These are phyloP conservation scores for Silurus lanzhouensis DNA, from an alignment of 2,797 vertebrate species.

Conservation along the genomic window DNA sequence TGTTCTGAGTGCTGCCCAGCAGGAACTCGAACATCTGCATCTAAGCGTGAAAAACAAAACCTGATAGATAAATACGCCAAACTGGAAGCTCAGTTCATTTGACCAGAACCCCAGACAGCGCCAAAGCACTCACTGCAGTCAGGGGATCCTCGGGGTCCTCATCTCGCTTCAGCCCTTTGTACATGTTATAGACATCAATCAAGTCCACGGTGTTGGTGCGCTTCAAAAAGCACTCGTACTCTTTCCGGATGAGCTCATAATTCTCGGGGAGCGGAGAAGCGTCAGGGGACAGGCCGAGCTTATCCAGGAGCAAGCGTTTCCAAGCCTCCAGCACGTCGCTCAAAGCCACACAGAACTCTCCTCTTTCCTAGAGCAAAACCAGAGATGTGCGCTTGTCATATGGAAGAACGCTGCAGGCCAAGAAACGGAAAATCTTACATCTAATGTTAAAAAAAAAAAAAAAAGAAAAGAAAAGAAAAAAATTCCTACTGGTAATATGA, in stretches of 20 bases:
- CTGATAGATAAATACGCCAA: slow-evolving; percentile 26
- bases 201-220: slow-evolving; percentile 88
- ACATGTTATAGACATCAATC: slow-evolving; percentile 82
- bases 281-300: slow-evolving; percentile 78
- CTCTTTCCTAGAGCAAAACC: slow-evolving; percentile 73
- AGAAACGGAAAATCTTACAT: slow-evolving; percentile 25
- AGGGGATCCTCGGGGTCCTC: slow-evolving; percentile 71
- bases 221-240: slow-evolving; percentile 82
- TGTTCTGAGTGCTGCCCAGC: slow-evolving; percentile 61
- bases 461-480: too few species aligned
- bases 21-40: slow-evolving; percentile 84
- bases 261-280: slow-evolving; percentile 72
- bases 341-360: slow-evolving; percentile 85
- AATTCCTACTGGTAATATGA: neutral
- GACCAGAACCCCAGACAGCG: neutral
- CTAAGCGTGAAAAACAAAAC: slow-evolving; percentile 69
- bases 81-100: neutral
- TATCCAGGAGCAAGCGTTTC: slow-evolving; percentile 87
- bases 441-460: neutral
- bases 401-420: neutral
- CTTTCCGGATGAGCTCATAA: slow-evolving; percentile 79
- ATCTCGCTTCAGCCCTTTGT: slow-evolving; percentile 66
- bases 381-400: slow-evolving; percentile 38
- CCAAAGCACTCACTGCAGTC: slow-evolving; percentile 77
- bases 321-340: slow-evolving; percentile 87